phyloP scores from a whole-genome alignment of 2,888 invertebrate species.

The Meiosimyza decipiens region DNA sequence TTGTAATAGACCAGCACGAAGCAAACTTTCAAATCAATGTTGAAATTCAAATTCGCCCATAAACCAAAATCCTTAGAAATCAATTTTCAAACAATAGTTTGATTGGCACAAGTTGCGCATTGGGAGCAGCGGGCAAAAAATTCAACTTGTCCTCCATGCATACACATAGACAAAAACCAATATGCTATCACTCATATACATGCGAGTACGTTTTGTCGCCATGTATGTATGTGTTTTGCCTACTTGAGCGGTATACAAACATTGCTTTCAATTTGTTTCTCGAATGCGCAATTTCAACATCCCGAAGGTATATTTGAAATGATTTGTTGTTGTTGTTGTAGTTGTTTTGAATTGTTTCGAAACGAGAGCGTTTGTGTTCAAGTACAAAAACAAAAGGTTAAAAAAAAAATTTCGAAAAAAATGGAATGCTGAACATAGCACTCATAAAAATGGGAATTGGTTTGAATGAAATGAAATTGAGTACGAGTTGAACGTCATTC shows the following conservation, averaged over 20 bases:
- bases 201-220: not conserved
- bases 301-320: slow-evolving; percentile 17
- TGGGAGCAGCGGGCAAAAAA: not conserved
- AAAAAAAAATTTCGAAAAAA: too few relatives aligned
- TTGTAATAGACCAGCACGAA: not conserved
- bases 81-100: slow-evolving; percentile 20
- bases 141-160: not conserved
- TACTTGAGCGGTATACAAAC: slow-evolving; percentile 7
- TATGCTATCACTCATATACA: not conserved
- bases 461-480: slow-evolving; percentile 28
- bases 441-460: not conserved
- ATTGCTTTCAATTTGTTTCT: slow-evolving; percentile 28
- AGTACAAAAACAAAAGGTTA: too few relatives aligned
- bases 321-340: slow-evolving; percentile 18
- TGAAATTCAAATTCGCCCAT: not conserved
- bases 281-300: slow-evolving; percentile 33
- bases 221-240: not conserved
- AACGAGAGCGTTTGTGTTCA: not conserved
- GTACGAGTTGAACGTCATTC: slow-evolving; percentile 28
- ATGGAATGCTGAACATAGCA: too few relatives aligned
- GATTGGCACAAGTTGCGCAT: slow-evolving; percentile 20
- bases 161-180: too few relatives aligned
- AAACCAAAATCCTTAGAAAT: slow-evolving; percentile 21
- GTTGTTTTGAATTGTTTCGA: slow-evolving; percentile 27
- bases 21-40: not conserved